A percentile compares a stretch with the other conserved stretches of the same genome.
phyloP scores from a whole-genome alignment of 2,797 vertebrate genomes.

The Loriculus beryllinus region DNA sequence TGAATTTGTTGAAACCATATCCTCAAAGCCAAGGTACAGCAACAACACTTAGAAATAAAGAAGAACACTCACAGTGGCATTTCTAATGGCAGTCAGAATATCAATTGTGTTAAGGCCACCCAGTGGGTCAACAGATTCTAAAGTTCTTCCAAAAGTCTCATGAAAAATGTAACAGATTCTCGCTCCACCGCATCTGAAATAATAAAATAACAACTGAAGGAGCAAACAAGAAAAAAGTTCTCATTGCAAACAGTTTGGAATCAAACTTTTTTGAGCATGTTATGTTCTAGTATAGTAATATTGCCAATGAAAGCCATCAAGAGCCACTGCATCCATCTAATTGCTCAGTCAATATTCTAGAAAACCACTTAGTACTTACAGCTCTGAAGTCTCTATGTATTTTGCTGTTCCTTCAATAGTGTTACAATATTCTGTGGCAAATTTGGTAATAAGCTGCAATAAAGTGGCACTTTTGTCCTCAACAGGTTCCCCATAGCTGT shows the following conservation, averaged over 20 bases:
- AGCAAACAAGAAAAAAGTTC: not conserved
- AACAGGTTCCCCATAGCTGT: slow-evolving; percentile 96
- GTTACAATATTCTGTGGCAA: slow-evolving; percentile 98
- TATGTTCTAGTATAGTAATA: not conserved
- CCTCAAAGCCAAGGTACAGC: not conserved
- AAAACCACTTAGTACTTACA: slow-evolving; percentile 81
- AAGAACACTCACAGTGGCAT: slow-evolving; percentile 88
- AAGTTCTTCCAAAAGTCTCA: slow-evolving; percentile 95
- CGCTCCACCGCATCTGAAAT: slow-evolving; percentile 93
- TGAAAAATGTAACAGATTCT: slow-evolving; percentile 99
- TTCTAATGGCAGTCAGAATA: slow-evolving; percentile 96
- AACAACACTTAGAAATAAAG: not conserved
- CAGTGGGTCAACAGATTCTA: slow-evolving; percentile 96
- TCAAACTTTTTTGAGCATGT: not conserved
- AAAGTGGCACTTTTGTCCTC: slow-evolving; percentile 96
- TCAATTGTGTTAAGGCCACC: slow-evolving; percentile 98
- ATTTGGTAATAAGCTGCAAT: slow-evolving; percentile 98
- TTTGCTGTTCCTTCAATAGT: slow-evolving; percentile 99
- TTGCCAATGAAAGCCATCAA: not conserved
- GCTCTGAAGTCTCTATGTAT: slow-evolving; percentile 96
- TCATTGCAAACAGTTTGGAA: not conserved
- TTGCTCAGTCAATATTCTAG: not conserved
- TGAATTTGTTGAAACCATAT: not conserved
- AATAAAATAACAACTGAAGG: not conserved
- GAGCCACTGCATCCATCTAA: not conserved